Base-by-base conservation (phyloP, 2,113 vertebrate genomes). In the Sus scrofa region DNA sequence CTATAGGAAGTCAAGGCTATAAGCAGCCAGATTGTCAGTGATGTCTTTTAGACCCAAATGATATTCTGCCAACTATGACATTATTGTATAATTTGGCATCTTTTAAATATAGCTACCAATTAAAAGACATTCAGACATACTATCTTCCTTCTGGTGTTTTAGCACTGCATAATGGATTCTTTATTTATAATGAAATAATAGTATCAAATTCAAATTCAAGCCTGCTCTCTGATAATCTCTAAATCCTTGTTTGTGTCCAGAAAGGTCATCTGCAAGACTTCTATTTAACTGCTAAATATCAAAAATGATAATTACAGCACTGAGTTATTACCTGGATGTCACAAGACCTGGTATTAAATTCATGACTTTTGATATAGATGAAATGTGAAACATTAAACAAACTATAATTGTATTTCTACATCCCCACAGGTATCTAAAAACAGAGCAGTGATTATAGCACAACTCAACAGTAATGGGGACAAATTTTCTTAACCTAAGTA, bases 21-120 rank as follows among this genome's bases (percentile, higher is more conserved):
- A 92, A 89, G 68, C 77, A 97, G 63, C 78, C 96, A 95, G 86
- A 97, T 71, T 96, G 96, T 77, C 96, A 97, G 79, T 82, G 89
- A 97, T 95, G 6, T 92, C 91, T 97, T 94, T 95, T 79, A 95
- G n/a, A 71, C 54, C 88, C 95, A 96, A 96, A 95, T 78, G 89
- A 94, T 92, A 96, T 37, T 98, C 92, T 97, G 96, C 96, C 96
- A 86, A 70, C 92, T 96, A 98, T 96, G 96, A 95, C 58, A 87
- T 87, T 97, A 92, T 91, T 96, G 98, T 90, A 94, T 96, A 81
- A 98, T 97, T 98, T 87, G 97, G 89, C 95, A 96, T 92, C 94
- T 98, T 50, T 97, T 98, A 98, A 98, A 98, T 91, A 98, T 34
- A 98, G 95, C 74, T 97, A 95, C 91, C 97, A 98, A 97, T 97